A percentile compares a stretch with the other conserved stretches of the same genome.
phyloP scores from a whole-genome alignment of 2,113 vertebrate species.

The Thunnus thynnus region DNA sequence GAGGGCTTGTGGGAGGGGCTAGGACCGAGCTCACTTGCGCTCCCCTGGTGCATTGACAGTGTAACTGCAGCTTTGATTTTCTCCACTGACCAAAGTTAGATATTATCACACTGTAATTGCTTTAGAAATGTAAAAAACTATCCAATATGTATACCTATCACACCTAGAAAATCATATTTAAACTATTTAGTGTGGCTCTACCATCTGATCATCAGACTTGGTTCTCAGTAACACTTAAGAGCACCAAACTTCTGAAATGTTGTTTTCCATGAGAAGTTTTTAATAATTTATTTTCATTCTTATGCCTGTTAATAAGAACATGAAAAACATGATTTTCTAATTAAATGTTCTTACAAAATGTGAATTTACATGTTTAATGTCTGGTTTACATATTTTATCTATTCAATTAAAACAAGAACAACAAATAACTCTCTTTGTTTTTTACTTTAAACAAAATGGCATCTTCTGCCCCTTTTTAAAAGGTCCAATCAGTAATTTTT shows the following conservation, averaged over 20 bases:
- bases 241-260: background rate
- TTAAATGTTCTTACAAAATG: background rate
- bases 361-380: background rate
- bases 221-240: background rate
- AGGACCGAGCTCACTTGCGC: conserved; percentile 92
- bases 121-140: conserved; percentile 16
- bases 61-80: conserved; percentile 72
- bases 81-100: background rate
- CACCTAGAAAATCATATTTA: background rate
- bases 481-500: background rate
- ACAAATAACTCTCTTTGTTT: background rate
- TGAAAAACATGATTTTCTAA: background rate
- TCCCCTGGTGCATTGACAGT: conserved; percentile 87
- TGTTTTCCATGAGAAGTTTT: background rate
- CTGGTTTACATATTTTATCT: background rate
- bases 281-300: background rate
- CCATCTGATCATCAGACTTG: background rate
- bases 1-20: conserved; percentile 79
- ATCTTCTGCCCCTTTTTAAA: background rate
- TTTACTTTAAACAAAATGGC: background rate
- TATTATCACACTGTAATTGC: background rate
- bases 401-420: conserved; percentile 5
- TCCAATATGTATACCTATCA: background rate
- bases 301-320: background rate
- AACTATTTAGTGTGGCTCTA: background rate